A percentile compares a stretch with the other conserved stretches of the same genome.
Evolutionary conservation across 2,888 invertebrate species (phyloP).

Genomic region (Notodonta ziczac): DNA sequence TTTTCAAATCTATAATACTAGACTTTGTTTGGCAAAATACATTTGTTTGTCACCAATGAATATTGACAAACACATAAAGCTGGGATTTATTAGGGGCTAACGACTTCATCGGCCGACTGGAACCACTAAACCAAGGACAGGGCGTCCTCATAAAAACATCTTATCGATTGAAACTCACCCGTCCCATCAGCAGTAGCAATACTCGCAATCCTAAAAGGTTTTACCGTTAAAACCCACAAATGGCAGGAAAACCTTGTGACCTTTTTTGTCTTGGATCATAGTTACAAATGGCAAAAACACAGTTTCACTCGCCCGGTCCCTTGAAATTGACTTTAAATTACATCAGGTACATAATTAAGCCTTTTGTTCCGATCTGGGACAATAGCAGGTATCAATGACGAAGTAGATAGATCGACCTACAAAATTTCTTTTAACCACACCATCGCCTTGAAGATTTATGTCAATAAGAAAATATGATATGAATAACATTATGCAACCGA

Average conservation of each 20-base stretch:
- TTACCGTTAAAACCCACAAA: slow-evolving; percentile 9
- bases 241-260: slow-evolving; percentile 26
- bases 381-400: slow-evolving; percentile 41
- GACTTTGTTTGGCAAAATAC: neutral
- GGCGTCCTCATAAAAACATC: slow-evolving; percentile 29
- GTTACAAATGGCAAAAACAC: slow-evolving; percentile 20
- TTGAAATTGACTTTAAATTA: slow-evolving; percentile 3
- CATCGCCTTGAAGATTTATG: slow-evolving; percentile 37
- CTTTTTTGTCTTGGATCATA: slow-evolving; percentile 24
- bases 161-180: slow-evolving; percentile 30
- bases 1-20: neutral
- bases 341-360: slow-evolving; percentile 6
- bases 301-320: slow-evolving; percentile 9
- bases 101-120: slow-evolving; percentile 22
- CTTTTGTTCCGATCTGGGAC: slow-evolving; percentile 46
- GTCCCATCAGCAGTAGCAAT: slow-evolving; percentile 8
- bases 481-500: neutral
- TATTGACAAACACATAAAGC: slow-evolving; percentile 36
- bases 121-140: slow-evolving; percentile 27
- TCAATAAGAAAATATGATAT: slow-evolving; percentile 24
- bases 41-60: neutral
- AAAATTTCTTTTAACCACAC: slow-evolving; percentile 35
- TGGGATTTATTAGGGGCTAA: slow-evolving; percentile 25
- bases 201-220: slow-evolving; percentile 1
- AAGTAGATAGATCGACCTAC: slow-evolving; percentile 34